Base-by-base conservation (phyloP, 2,113 vertebrate species). In the Myiozetetes cayanensis region DNA sequence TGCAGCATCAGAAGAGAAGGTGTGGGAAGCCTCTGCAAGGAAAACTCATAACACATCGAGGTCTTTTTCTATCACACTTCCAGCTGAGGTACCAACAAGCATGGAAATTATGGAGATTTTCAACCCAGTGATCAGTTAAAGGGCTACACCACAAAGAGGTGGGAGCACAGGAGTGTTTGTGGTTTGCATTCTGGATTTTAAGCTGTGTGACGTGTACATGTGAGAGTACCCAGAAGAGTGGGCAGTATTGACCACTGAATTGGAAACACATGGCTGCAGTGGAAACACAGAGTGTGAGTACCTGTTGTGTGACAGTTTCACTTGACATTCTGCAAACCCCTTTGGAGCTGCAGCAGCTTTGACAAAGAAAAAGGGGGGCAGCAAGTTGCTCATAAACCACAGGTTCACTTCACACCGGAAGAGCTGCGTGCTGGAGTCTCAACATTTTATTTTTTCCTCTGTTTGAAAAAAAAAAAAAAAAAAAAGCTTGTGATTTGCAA, bases 331-430 rank as follows among this genome's bases (percentile, higher is more conserved):
- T 88, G 73, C 63, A 93, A 88, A 25, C 37, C 79, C 85, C 79
- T 77, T 35, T 2, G 18, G 23, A 8, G 37, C 37, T 4, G 58
- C 71, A 80, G 59, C 78, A 76, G 85, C 88, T 93, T 52, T 90
- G 63, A n/a, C 85, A 80, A 49, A 83, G 85, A 28, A 58, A 73
- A 83, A 20, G 61, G 35, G 70, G 82, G 82, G 82, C 90, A 92
- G 37, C 90, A 43, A 62, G 37, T 14, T 66, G 82, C 44, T 90
- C 31, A 33, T 10, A 93, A 96, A 93, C 96, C 95, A 85, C 95
- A 96, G 81, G 66, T 63, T 28, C 70, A 65, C 46, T 89, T 93
- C 92, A 55, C 88, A 90, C 66, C n/a, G 85, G 95, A 96, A 95
- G 72, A 41, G 28, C 35, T 37, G 50, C 4, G 2, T 10, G 66